These are phyloP conservation scores for Tokudaia tokunoshimensis DNA, from an alignment of 2,797 vertebrate species.

Conservation along the genomic window DNA sequence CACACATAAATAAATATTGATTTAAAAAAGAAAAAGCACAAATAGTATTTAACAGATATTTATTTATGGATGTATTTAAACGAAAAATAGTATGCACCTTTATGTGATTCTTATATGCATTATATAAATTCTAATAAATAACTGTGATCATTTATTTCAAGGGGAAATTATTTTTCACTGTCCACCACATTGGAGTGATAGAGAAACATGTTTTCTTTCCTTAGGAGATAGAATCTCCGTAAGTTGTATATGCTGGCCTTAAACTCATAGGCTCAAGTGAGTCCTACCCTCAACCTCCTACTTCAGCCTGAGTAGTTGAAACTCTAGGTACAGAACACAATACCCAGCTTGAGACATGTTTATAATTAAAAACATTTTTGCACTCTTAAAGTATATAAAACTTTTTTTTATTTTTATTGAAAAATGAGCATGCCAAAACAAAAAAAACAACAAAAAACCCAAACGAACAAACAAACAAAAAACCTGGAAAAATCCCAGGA, in stretches of 20 bases:
- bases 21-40: not conserved
- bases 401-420: not conserved
- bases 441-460: too few species aligned
- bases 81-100: constrained; percentile 7
- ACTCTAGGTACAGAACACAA: not conserved
- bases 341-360: not conserved
- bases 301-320: not conserved
- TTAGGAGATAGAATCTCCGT: not conserved
- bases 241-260: not conserved
- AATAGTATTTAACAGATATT: not conserved
- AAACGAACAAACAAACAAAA: too few species aligned
- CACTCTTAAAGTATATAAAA: constrained; percentile 9
- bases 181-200: not conserved
- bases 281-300: not conserved
- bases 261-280: not conserved
- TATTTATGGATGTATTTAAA: constrained; percentile 21
- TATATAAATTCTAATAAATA: constrained; percentile 44
- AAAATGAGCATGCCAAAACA: not conserved
- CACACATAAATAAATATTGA: not conserved
- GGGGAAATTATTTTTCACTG: constrained; percentile 48
- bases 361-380: constrained; percentile 51
- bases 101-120: not conserved
- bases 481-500: constrained; percentile 3
- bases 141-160: constrained; percentile 6
- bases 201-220: constrained; percentile 18